Conservation (phyloP, 2,113 vertebrate genomes). For the Vireo altiloquus region DNA sequence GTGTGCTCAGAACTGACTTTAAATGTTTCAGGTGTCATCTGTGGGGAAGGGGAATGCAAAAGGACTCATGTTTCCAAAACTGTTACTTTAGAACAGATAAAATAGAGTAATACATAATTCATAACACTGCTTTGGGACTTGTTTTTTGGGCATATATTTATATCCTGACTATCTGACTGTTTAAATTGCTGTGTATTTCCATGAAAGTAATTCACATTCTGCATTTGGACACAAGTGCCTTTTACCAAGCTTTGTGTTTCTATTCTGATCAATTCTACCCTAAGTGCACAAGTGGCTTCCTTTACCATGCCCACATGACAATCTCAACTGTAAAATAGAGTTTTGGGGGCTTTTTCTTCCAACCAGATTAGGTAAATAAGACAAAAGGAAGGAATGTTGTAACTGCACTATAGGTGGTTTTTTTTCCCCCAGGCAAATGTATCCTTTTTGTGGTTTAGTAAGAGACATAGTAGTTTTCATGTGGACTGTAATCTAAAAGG, state of each 20-base stretch:
- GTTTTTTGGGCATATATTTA: not conserved
- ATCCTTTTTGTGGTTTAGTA: not conserved
- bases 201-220: not conserved
- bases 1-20: not conserved
- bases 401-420: not conserved
- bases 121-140: not conserved
- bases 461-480: not conserved
- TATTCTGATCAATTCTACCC: not conserved
- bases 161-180: not conserved
- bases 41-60: not conserved
- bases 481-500: not conserved
- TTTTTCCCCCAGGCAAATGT: not conserved
- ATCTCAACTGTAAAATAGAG: not conserved
- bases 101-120: not conserved
- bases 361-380: not conserved
- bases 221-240: not conserved
- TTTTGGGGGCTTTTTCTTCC: rapidly evolving
- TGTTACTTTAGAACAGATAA: not conserved
- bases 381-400: not conserved
- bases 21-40: not conserved
- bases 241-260: not conserved
- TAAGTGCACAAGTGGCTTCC: not conserved
- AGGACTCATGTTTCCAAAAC: not conserved
- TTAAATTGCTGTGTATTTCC: not conserved
- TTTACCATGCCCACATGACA: not conserved